Base-by-base conservation (phyloP, 1,140 invertebrate species). In the Heliconius hermathena region DNA sequence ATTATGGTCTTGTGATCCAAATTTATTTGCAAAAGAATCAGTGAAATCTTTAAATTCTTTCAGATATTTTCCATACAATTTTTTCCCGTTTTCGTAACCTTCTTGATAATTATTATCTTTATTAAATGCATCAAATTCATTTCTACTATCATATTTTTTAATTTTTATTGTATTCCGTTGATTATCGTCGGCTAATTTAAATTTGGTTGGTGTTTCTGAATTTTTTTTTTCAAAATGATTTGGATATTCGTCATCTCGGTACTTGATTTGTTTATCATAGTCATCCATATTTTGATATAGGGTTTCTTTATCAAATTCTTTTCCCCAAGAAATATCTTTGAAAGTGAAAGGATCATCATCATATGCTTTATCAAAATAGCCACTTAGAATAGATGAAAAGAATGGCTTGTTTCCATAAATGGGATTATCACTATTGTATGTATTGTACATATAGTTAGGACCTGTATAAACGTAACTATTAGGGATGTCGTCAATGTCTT, bases 1-100 rank as follows among this genome's bases (percentile, higher is more conserved):
- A 18, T 87, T 85, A 36, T 86, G 72, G 60, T 89, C 85, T 82
- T 89, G 88, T 36, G 81, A 81, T 33, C 91, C 91, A 82, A 92
- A 93, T 80, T 87, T 91, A 77, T 91, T 90, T 18, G 85, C 83
- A 83, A 93, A 92, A 18, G 80, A 76, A 74, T 93, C 91, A 8
- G 87, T 80, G 76, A 93, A 90, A 82, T 91, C 84, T 86, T 93
- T 93, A 33, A 88, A 92, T 13, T 84, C 87, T 72, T 75, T 84
- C 70, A 89, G 81, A 74, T 84, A 86, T 13, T 89, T 78, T 18
- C 76, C 80, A 52, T 81, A 73, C 33, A 88, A 73, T 73, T 84
- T 84, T 49, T 82, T 77, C 22, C 77, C 83, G n/a, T 75, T 66
- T 18, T 83, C 77, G 46, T 84, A 60, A 36, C 22, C 77, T 29